A percentile compares a stretch with the other conserved stretches of the same genome.
Evolutionary conservation across 2,797 vertebrate species (phyloP).

Genomic region (Catamblyrhynchus diadema): DNA sequence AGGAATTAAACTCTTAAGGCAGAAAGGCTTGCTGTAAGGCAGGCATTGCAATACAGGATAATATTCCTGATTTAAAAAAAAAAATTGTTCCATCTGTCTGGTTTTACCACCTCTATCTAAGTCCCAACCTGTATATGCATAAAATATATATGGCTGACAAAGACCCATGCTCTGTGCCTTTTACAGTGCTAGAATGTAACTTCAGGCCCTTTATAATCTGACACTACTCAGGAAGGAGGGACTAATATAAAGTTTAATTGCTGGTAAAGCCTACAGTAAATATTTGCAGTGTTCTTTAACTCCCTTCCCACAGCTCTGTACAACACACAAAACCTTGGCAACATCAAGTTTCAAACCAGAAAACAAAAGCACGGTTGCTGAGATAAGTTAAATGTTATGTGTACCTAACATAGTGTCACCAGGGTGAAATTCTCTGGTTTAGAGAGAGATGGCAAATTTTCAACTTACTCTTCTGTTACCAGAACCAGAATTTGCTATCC

Average conservation of each 20-base stretch:
- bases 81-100: not conserved
- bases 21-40: not conserved
- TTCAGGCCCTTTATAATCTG: not conserved
- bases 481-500: not conserved
- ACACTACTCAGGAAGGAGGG: not conserved
- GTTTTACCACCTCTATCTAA: not conserved
- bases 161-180: not conserved
- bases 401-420: not conserved
- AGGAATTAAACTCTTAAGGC: not conserved
- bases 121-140: not conserved
- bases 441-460: not conserved
- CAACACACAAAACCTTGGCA: not conserved
- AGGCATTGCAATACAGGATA: not conserved
- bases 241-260: constrained; percentile 28
- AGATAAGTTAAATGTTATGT: not conserved
- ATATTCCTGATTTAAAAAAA: not conserved
- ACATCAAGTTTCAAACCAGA: not conserved
- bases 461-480: not conserved
- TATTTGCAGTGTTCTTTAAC: constrained; percentile 59
- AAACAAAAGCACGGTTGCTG: not conserved
- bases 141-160: not conserved
- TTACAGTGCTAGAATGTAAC: not conserved
- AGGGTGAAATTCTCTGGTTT: not conserved
- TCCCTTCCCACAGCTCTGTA: not conserved
- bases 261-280: constrained; percentile 55